These are phyloP conservation scores for Corticium candelabrum DNA, from an alignment of 37 sponge, comb jelly and placozoan species.

Conservation along the genomic window DNA sequence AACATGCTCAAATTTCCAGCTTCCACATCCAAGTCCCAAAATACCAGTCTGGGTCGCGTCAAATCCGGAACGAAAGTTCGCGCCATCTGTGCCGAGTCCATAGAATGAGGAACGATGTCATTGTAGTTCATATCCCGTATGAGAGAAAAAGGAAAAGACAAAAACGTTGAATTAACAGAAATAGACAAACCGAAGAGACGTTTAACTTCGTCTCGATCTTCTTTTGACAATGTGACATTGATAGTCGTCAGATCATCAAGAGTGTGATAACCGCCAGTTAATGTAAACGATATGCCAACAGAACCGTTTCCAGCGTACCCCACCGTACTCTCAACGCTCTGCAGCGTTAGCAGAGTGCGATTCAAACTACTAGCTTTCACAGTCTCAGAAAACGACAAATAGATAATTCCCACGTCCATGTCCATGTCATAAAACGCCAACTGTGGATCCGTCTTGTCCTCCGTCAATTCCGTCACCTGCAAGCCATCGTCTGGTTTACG, in stretches of 20 bases:
- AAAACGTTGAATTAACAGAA: conserved; percentile 45
- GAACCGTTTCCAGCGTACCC: conserved; percentile 5
- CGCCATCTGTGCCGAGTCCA: conserved; percentile 16
- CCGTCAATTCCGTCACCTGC: conserved; percentile 34
- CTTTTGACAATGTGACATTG: conserved; percentile 50
- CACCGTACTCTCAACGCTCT: conserved; percentile 34
- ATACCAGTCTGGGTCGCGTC: conserved; percentile 12
- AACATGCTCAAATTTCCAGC: conserved; percentile 9
- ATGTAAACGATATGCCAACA: conserved; percentile 41
- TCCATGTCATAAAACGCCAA: conserved; percentile 45
- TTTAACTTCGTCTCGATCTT: conserved; percentile 71
- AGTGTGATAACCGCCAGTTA: conserved; percentile 56
- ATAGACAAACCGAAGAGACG: conserved; percentile 61
- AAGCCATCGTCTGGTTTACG: not conserved
- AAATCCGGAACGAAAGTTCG: conserved; percentile 5
- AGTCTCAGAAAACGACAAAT: conserved; percentile 76
- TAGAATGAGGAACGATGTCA: conserved; percentile 12
- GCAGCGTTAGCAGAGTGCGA: conserved; percentile 54
- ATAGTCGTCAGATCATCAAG: conserved; percentile 21
- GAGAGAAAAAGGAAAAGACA: conserved; percentile 38
- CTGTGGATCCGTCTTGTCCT: conserved; percentile 57
- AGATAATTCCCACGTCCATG: conserved; percentile 60
- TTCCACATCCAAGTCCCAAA: conserved; percentile 18
- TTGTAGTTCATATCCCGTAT: conserved; percentile 79
- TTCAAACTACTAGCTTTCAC: conserved; percentile 65